Conservation (phyloP, 1,140 invertebrate genomes). For the Akabosia matsudoensis region DNA sequence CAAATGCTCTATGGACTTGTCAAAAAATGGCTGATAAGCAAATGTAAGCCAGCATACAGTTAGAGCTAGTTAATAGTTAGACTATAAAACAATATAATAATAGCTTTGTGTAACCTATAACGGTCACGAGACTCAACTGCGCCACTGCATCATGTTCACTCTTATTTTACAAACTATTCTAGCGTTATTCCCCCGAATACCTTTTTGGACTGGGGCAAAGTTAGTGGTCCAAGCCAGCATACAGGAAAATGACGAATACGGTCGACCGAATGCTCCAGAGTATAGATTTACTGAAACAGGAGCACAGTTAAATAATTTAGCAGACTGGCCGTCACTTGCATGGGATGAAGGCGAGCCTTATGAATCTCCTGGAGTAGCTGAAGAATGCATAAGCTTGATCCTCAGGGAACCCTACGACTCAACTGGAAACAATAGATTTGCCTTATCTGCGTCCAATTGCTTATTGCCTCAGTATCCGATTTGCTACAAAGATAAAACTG, state of each 20-base stretch:
- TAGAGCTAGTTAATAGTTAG: no score
- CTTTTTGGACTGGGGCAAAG: conserved; percentile 6
- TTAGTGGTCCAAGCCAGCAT: neutral
- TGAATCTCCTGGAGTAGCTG: no score
- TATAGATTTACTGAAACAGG: neutral
- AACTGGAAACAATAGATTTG: neutral
- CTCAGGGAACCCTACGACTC: neutral
- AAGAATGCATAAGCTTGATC: neutral
- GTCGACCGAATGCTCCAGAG: neutral
- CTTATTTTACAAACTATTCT: neutral
- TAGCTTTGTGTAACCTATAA: no score
- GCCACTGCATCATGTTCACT: neutral
- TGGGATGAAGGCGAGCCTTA: neutral
- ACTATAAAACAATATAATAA: no score
- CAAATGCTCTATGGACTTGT: neutral
- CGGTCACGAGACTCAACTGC: no score
- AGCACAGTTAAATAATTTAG: neutral
- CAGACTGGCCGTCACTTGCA: neutral
- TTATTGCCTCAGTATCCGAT: neutral
- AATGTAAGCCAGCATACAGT: no score
- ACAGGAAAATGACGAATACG: neutral
- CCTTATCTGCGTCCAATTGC: neutral
- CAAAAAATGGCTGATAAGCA: neutral
- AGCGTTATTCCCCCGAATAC: neutral
- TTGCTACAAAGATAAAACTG: conserved; percentile 10